Evolutionary conservation across 2,888 invertebrate species (phyloP).

Genomic region (Drosophila nr. perissopoda): DNA sequence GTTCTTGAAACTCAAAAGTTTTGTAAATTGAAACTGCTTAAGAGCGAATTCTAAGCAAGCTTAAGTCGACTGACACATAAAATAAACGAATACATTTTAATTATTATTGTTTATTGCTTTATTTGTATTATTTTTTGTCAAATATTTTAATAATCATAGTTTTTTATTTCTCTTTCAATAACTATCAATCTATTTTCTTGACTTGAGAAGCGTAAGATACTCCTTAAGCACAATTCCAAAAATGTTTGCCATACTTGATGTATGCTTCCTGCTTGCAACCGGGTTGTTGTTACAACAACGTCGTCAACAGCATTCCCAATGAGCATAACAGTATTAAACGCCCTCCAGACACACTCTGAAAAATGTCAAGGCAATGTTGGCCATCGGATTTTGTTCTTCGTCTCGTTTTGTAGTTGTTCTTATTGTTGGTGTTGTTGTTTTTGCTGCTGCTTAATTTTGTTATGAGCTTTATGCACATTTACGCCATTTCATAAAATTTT

Average conservation of each 20-base stretch:
- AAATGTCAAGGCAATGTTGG: constrained; percentile 50
- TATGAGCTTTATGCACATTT: constrained; percentile 75
- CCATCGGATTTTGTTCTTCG: constrained; percentile 22
- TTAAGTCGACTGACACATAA: no score
- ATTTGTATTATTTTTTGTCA: no score
- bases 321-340: neutral
- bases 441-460: constrained; percentile 69
- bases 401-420: constrained; percentile 10
- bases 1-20: neutral
- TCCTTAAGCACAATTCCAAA: neutral
- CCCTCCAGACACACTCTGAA: constrained; percentile 18
- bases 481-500: constrained; percentile 79
- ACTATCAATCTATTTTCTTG: neutral
- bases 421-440: constrained; percentile 36
- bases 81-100: no score
- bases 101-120: no score
- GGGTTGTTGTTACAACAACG: neutral
- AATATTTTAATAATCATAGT: no score
- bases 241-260: neutral
- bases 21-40: neutral
- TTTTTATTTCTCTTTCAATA: neutral
- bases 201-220: neutral
- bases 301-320: neutral
- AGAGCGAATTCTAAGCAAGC: neutral
- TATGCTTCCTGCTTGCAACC: neutral